Conservation (phyloP, 1,140 invertebrate species). For the Drosophila melanica region DNA sequence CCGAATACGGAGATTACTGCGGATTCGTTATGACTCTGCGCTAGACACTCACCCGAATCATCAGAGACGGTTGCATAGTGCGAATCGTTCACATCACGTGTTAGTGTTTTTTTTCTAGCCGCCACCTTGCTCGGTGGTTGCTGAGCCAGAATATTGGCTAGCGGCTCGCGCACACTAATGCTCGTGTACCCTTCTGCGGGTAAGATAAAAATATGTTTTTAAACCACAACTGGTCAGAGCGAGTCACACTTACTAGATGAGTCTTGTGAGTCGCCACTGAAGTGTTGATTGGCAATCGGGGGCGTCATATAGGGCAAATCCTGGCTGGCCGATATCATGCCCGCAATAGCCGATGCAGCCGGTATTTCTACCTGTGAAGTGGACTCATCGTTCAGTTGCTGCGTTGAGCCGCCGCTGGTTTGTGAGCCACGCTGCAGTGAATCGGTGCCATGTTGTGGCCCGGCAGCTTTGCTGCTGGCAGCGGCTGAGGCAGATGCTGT, state of each 20-base stretch:
- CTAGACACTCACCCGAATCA: constrained; percentile 88
- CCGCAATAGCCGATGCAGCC: constrained; percentile 92
- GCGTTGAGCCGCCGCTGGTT: constrained; percentile 51
- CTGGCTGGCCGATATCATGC: constrained; percentile 92
- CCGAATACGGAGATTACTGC: neutral
- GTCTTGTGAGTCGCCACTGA: constrained; percentile 94
- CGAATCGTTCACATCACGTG: constrained; percentile 85
- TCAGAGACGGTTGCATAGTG: constrained; percentile 94
- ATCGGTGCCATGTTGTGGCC: constrained; percentile 43
- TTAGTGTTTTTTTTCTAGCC: constrained; percentile 83
- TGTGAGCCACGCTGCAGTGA: constrained; percentile 60
- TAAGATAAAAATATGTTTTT: neutral
- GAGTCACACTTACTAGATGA: constrained; percentile 88
- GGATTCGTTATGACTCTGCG: neutral
- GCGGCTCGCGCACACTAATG: constrained; percentile 94
- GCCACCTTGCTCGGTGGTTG: constrained; percentile 83
- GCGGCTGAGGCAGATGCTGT: constrained; percentile 23
- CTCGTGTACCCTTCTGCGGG: constrained; percentile 93
- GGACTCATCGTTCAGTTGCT: constrained; percentile 55
- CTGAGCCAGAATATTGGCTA: constrained; percentile 89
- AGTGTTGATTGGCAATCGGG: constrained; percentile 87
- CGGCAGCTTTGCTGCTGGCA: constrained; percentile 21
- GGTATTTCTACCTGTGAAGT: constrained; percentile 86
- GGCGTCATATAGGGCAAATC: constrained; percentile 96
- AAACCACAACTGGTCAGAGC: neutral